Conservation (phyloP, 2,888 invertebrate species). For the Timandra comae region DNA sequence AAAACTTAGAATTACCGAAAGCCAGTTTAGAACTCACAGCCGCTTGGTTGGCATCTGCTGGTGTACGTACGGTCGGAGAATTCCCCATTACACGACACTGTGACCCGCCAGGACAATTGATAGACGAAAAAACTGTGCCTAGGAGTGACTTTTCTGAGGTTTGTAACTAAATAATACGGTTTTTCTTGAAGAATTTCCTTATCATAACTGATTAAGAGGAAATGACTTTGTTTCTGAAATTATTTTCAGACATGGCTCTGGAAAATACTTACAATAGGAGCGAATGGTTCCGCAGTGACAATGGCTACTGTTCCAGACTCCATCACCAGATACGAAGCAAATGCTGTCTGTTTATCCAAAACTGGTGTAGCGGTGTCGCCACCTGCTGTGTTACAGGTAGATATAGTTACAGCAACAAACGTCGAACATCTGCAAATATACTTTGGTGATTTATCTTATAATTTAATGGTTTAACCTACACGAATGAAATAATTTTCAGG, state of each 20-base stretch:
- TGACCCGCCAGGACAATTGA: constrained; percentile 29
- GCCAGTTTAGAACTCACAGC: constrained; percentile 36
- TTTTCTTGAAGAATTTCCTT: too few relatives aligned
- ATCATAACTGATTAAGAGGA: too few relatives aligned
- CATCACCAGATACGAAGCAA: constrained; percentile 59
- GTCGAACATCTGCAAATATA: too few relatives aligned
- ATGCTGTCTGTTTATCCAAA: constrained; percentile 53
- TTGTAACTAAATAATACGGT: too few relatives aligned
- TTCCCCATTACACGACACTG: constrained; percentile 20
- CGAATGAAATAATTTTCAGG: constrained; percentile 59
- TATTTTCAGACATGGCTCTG: constrained; percentile 83
- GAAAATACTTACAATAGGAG: constrained; percentile 65
- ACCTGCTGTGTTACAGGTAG: constrained; percentile 82
- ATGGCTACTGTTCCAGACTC: constrained; percentile 54
- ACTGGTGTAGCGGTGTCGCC: constrained; percentile 56
- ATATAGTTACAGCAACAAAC: not conserved
- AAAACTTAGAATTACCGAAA: constrained; percentile 29
- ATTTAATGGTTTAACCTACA: too few relatives aligned
- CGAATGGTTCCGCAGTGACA: constrained; percentile 35
- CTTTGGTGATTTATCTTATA: too few relatives aligned
- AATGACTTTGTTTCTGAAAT: too few relatives aligned
- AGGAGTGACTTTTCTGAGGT: constrained; percentile 65
- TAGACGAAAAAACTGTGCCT: constrained; percentile 33
- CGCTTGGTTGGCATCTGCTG: constrained; percentile 47
- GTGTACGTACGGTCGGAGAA: constrained; percentile 37